These are phyloP conservation scores for Listrodromus nycthemerus DNA, from an alignment of 2,888 invertebrate species.

Conservation along the genomic window DNA sequence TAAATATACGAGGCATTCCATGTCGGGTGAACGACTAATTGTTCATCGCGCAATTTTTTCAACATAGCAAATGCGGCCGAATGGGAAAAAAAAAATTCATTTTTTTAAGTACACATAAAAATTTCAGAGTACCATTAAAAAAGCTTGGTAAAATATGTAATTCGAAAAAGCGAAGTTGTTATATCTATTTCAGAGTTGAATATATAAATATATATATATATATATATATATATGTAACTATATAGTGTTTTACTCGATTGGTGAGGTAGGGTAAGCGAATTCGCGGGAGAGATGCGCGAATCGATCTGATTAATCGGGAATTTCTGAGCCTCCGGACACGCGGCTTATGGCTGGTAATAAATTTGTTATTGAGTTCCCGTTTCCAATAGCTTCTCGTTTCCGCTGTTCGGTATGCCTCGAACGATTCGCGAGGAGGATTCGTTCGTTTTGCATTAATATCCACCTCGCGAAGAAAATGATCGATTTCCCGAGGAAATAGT, in stretches of 20 bases:
- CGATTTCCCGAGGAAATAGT: constrained; percentile 65
- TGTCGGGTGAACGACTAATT: background rate
- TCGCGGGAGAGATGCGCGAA: background rate
- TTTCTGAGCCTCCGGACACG: constrained; percentile 28
- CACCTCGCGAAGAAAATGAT: constrained; percentile 63
- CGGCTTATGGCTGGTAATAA: constrained; percentile 13
- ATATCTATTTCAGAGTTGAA: too few species aligned
- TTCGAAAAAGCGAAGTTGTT: background rate
- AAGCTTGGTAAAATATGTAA: background rate
- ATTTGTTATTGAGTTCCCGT: constrained; percentile 29
- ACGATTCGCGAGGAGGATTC: constrained; percentile 22
- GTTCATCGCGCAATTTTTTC: background rate
- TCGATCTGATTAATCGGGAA: constrained; percentile 5
- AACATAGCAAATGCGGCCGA: background rate
- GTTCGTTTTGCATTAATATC: constrained; percentile 46
- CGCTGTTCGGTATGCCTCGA: background rate
- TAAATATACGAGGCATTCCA: constrained; percentile 8
- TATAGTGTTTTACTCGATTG: constrained; percentile 14
- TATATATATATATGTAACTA: too few species aligned
- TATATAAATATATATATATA: background rate
- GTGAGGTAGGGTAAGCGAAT: background rate
- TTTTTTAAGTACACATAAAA: background rate
- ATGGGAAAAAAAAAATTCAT: too few species aligned
- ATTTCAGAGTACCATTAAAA: background rate
- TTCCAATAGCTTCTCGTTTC: constrained; percentile 35